Base-by-base conservation (phyloP, 2,888 invertebrate species). In the Zygothrica quintamaculata region DNA sequence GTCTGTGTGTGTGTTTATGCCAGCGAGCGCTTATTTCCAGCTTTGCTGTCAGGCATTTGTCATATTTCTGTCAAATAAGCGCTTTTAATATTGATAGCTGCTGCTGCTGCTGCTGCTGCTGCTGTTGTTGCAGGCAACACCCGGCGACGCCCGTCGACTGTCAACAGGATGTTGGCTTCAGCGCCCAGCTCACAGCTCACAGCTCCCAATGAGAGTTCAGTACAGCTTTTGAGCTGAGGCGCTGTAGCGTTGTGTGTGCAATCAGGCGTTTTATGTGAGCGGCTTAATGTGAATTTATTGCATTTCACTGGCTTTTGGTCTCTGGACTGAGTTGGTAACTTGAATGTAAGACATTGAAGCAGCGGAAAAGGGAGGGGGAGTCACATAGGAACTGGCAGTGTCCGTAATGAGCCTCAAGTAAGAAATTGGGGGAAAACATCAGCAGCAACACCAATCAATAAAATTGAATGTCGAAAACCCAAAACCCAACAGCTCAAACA, bases 11-110 rank as follows among this genome's bases (percentile, higher is more conserved):
- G 33, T 37, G 36, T 46, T 29, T 46, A 52, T 40, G 48, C 48
- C 15, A 11, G 31, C 9, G 34, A 13, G 34, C 40, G 55, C 76
- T 75, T 75, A 75, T 72, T 75, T 75, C 53, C 74, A 75, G 75
- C 80, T 84, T 70, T 67, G 70, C 80, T 87, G 87, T 85, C 87
- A 87, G 74, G 76, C 87, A 85, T 85, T 85, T 85, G 85, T 85
- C 85, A 85, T 87, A 84, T 84, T 82, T 76, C 84, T 85, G 87
- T 85, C 85, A 85, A 85, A 85, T 85, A 82, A 79, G 82, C 82
- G 85, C 80, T 82, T 84, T 85, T 73, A 86, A 84, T 84, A 84
- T 86, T 84, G 81, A 84, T 81, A 76, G 76, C 74, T 77, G 77
- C 62, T 57, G 51, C 42, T 6, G 25, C 50, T 53, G 61, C 36